Evolutionary conservation across 1,140 invertebrate genomes (phyloP), one percentile per base, ranked within the genome.

Genomic region (Solen grandis): DNA sequence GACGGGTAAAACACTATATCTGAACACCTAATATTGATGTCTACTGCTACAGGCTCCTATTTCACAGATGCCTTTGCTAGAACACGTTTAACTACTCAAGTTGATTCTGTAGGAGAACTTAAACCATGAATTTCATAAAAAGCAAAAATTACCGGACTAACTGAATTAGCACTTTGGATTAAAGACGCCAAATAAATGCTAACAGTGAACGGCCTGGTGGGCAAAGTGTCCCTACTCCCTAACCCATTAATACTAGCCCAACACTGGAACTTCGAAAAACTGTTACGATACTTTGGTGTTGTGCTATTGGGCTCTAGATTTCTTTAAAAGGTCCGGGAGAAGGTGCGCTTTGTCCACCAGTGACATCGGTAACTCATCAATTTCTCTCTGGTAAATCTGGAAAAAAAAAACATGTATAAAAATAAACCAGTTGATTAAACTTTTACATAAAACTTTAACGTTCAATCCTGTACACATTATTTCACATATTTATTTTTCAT

Each of bases 251-350:
- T 68, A 31, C 25, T 50, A 25, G 62, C 62, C 31, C 31, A 65
- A 41, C 29, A 55, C 68, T 31, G 57, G 8, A 46, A 29, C 16
- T 8, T 55, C 35, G 57, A 70, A 55, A 16, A 46, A 25, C n/a
- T 54, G 13, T 70, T 19, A 35, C 57, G 57, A 55, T 22, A 33
- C 41, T 55, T 70, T 14, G 50, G n/a, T 19, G 68, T 70, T 33
- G 46, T 70, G 52, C 31, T 75, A 29, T 33, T 70, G 29, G 1
- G 50, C 68, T 2, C 68, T 16, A 70, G 68, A 2, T 2, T 31
- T 22, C 52, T 54, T 54, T 33, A 70, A n/a, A 35, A 70, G 29
- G 22, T 70, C 68, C n/a, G 68, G 68, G 52, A 70, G 29, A 27
- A 2, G 36, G 29, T 46, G 5, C 68, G 57, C 68, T 33, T 55